Base-by-base conservation (phyloP, 2,888 invertebrate species). In the Tachystola acroxantha region DNA sequence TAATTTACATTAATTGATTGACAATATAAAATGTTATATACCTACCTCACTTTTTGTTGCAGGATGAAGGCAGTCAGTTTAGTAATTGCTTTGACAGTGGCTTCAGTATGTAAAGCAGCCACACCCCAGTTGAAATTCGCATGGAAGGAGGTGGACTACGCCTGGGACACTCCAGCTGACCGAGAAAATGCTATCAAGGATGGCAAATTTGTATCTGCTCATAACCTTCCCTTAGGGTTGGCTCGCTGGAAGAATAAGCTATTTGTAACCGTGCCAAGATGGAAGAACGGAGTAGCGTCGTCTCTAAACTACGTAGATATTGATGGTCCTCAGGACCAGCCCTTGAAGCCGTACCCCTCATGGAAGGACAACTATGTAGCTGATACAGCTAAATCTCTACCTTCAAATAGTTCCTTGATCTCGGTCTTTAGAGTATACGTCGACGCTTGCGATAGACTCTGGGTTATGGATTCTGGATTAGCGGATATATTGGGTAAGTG, bases 381-480 rank as follows among this genome's bases (percentile, higher is more conserved):
- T 30, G 88, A 85, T 40, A 57, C 69, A 5, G 78, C 75, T 1
- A 78, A 75, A 3, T 68, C 69, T 19, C 51, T 90, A 2, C 81
- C 84, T 25, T 81, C 89, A 2, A 90, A 92, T 43, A 88, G 88
- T 37, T 89, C 90, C 0, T 89, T 94, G 28, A 81, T 93, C 34
- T 94, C 92, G 2, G 92, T 92, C 3, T 94, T 94, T 71, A 89
- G 95, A 42, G 81, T 93, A 12, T 89, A 88, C 46, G 91, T 92
- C 1, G 95, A 95, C 64, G 86, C 87, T 3, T 95, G 95, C 55
- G 94, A 94, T 64, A 89, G 95, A 29, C 87, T 95, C 6, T 95
- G 95, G 95, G 92, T 94, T 3, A 88, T 95, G 74, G 95, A 95
- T 62, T 91, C 93, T 0, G 95, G 94, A 36, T 72, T 94, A 24